A percentile compares a stretch with the other conserved stretches of the same genome.
These are phyloP conservation scores for Dryocosmus kuriphilus DNA, from an alignment of 2,888 invertebrate genomes.

Conservation along the genomic window DNA sequence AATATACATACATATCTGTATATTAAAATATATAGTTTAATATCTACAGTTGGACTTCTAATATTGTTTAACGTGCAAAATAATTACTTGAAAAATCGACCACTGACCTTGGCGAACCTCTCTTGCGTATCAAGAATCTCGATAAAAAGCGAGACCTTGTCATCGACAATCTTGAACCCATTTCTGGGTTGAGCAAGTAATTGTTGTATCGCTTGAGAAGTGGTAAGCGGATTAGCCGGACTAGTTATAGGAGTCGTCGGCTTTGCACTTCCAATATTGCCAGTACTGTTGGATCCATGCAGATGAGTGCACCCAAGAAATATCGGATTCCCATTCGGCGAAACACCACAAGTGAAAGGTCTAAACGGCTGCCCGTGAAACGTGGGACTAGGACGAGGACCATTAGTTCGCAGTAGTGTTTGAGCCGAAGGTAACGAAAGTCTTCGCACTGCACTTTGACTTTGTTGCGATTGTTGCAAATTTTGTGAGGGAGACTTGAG, in stretches of 20 bases:
- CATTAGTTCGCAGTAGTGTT: conserved; percentile 77
- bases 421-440: conserved; percentile 80
- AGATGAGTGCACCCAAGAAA: conserved; percentile 79
- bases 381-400: conserved; percentile 82
- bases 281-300: conserved; percentile 63
- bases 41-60: no score
- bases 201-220: conserved; percentile 85
- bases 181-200: conserved; percentile 85
- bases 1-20: no score
- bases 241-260: conserved; percentile 72
- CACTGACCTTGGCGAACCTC: conserved; percentile 87
- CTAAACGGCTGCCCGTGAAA: conserved; percentile 81
- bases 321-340: conserved; percentile 77
- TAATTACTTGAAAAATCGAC: background rate
- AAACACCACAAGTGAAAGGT: conserved; percentile 76
- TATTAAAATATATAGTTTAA: no score
- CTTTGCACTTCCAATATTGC: conserved; percentile 61
- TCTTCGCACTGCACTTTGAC: conserved; percentile 79
- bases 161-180: conserved; percentile 87
- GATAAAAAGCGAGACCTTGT: conserved; percentile 88
- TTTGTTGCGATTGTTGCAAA: conserved; percentile 59
- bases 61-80: background rate
- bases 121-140: conserved; percentile 91
- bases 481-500: conserved; percentile 77
- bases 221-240: conserved; percentile 77